A percentile compares a stretch with the other conserved stretches of the same genome.
Evolutionary conservation across 2,113 vertebrate genomes (phyloP).

Genomic region (Gallinago undulata): DNA sequence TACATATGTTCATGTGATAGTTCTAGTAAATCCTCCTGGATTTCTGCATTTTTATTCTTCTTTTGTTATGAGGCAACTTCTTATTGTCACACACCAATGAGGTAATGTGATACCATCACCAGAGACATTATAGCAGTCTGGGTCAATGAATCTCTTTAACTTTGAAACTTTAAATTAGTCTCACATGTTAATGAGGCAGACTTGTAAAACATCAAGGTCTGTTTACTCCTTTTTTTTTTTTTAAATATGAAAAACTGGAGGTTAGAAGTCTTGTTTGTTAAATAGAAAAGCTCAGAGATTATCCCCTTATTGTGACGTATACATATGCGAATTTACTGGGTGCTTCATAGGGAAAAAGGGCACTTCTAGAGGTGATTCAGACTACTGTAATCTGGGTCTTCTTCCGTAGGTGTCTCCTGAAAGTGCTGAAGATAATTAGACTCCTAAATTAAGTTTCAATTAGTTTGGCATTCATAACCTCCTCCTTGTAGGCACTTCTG

Average conservation of each 20-base stretch:
- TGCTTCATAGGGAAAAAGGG: neutral
- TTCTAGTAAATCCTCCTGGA: neutral
- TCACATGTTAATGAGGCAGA: neutral
- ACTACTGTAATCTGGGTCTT: neutral
- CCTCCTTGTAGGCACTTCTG: neutral
- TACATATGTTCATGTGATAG: fast-evolving
- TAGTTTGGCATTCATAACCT: neutral
- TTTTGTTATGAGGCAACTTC: neutral
- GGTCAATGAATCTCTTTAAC: neutral
- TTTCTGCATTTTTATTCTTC: neutral
- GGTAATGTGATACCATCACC: neutral
- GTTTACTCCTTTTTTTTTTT: neutral
- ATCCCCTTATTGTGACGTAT: neutral
- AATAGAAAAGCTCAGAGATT: neutral
- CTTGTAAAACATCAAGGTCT: neutral
- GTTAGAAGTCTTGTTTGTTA: neutral
- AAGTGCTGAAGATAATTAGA: neutral
- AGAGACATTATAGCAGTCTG: neutral
- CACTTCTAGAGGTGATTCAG: neutral
- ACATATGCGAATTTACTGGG: fast-evolving
- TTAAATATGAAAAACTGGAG: neutral
- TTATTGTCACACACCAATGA: neutral
- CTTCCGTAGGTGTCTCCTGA: neutral
- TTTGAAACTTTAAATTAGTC: neutral
- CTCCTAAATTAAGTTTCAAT: neutral